phyloP scores from a whole-genome alignment of 2,113 vertebrate species.

The Gambusia affinis region DNA sequence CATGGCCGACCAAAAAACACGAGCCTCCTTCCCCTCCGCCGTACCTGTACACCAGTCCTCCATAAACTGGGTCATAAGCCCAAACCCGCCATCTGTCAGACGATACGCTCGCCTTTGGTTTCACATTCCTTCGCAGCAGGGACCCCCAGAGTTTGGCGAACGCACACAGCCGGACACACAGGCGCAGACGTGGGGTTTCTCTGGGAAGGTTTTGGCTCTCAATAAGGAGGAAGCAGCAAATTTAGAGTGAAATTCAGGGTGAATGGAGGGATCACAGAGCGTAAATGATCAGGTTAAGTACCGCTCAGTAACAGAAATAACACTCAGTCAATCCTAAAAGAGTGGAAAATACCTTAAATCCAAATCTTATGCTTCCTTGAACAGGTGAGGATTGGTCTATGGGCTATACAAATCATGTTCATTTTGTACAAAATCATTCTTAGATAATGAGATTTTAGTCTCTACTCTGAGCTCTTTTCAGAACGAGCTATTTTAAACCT shows the following conservation, averaged over 20 bases:
- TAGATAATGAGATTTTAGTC: no score
- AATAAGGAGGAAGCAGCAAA: neutral
- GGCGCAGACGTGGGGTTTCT: conserved; percentile 19
- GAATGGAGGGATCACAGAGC: neutral
- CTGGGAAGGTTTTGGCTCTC: conserved; percentile 35
- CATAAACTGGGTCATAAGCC: conserved; percentile 75
- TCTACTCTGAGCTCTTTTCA: no score
- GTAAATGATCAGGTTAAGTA: neutral
- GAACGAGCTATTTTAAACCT: no score
- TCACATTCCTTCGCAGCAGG: conserved; percentile 67
- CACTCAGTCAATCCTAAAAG: neutral
- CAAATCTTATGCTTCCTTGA: no score
- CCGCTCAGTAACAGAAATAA: neutral
- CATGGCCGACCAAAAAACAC: conserved; percentile 64
- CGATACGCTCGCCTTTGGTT: conserved; percentile 62
- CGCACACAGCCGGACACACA: conserved; percentile 13
- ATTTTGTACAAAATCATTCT: no score
- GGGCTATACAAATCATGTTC: no score
- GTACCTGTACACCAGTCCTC: conserved; percentile 35
- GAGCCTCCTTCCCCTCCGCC: conserved; percentile 13
- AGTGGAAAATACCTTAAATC: neutral
- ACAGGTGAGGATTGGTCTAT: no score
- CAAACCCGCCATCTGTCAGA: conserved; percentile 73
- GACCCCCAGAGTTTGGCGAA: conserved; percentile 36
- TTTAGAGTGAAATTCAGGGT: neutral